Evolutionary conservation across 2,888 invertebrate genomes (phyloP).

Genomic region (Lysandra coridon): DNA sequence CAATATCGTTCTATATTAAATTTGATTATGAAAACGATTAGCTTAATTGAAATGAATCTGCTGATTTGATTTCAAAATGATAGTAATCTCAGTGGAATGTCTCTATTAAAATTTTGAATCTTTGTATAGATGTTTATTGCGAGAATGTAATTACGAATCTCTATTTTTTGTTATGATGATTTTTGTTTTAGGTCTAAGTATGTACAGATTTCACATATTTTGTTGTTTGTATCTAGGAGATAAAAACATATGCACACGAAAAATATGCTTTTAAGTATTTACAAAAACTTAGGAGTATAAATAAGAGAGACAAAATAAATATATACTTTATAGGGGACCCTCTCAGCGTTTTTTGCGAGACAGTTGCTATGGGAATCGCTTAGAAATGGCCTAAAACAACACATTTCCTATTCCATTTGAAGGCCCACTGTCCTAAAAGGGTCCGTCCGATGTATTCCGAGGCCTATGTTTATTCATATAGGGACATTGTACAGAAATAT

Average conservation of each 20-base stretch:
- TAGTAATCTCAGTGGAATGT: background rate
- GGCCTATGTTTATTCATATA: conserved; percentile 27
- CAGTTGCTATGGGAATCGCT: conserved; percentile 35
- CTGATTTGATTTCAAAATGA: background rate
- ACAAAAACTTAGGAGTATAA: background rate
- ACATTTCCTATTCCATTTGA: conserved; percentile 38
- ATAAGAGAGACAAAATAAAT: conserved; percentile 21
- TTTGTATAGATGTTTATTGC: too few relatives aligned
- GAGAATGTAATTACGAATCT: too few relatives aligned
- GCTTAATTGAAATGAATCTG: background rate
- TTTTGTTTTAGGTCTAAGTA: too few relatives aligned
- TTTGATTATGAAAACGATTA: background rate
- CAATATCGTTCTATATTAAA: conserved; percentile 13
- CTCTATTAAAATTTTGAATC: too few relatives aligned
- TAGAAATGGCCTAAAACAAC: conserved; percentile 42
- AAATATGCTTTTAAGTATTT: background rate
- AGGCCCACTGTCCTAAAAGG: conserved; percentile 38
- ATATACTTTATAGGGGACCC: background rate
- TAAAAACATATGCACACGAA: background rate
- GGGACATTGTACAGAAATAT: conserved; percentile 10
- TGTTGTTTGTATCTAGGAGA: too few relatives aligned
- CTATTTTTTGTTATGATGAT: too few relatives aligned
- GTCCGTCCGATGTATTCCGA: conserved; percentile 35
- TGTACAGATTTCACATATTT: too few relatives aligned
- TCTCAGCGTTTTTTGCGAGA: conserved; percentile 26